A percentile compares a stretch with the other conserved stretches of the same genome.
Conservation (phyloP, 2,888 invertebrate species). For the Vanessa cardui region DNA sequence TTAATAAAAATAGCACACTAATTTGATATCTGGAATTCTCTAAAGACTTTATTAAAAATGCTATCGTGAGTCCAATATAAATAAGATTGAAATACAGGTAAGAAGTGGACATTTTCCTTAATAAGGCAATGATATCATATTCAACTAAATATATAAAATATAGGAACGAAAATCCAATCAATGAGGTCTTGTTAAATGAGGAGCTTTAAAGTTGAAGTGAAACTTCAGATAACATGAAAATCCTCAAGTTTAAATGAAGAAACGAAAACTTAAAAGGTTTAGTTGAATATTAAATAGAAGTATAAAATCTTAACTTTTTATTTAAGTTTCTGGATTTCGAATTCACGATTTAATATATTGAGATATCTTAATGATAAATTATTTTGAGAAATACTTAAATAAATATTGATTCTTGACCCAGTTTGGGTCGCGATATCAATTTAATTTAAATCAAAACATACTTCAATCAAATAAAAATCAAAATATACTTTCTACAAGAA, state of each 20-base stretch:
- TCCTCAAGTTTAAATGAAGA: constrained; percentile 3
- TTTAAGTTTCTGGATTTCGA: not conserved
- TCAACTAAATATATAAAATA: not conserved
- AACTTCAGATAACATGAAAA: constrained; percentile 3
- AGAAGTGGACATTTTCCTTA: not conserved
- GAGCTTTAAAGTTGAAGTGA: constrained; percentile 3
- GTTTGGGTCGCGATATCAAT: no score
- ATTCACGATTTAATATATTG: not conserved
- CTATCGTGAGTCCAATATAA: not conserved
- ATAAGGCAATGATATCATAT: not conserved
- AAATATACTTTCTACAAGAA: no score
- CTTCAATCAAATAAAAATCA: no score
- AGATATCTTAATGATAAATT: no score
- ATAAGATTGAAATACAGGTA: not conserved
- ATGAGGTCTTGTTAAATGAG: not conserved
- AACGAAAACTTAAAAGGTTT: constrained; percentile 11
- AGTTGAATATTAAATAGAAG: not conserved
- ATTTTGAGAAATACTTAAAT: no score
- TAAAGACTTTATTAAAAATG: no score
- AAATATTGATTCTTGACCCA: no score
- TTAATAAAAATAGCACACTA: no score
- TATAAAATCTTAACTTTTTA: not conserved
- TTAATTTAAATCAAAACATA: no score
- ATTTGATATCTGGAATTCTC: not conserved
- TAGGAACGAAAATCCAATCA: constrained; percentile 6